Base-by-base conservation (phyloP, 2,797 vertebrate species). In the Pangasius djambal region DNA sequence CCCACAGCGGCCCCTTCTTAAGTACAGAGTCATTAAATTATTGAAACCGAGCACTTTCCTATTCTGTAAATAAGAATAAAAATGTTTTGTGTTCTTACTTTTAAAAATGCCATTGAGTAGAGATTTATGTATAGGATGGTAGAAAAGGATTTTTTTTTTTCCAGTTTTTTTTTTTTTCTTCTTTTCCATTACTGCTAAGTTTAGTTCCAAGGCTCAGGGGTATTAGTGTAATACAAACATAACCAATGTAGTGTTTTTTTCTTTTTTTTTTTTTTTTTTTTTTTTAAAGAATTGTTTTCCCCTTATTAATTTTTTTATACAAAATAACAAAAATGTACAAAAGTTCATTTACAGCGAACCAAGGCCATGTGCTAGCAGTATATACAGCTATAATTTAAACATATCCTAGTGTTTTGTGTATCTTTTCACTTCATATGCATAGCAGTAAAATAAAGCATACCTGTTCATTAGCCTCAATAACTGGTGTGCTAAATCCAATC, bases 321-420 rank as follows among this genome's bases (percentile, higher is more conserved):
- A 99, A 99, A 99, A 97, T 99, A 98, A 98, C 97, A 98, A 97
- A 98, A 98, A 99, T 97, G 98, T 99, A 99, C 94, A 98, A 99
- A 99, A 99, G 97, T 97, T 97, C 95, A 98, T 99, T 98, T 99
- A 99, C 98, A 99, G 98, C 97, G 97, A 98, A 98, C 97, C 97
- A 98, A 99, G 98, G 97, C 97, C 97, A 97, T 98, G 97, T 97
- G 97, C 97, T 97, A 97, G 97, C 97, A 72, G 89, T 98, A 99
- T 99, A 93, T 99, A 99, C 98, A 99, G 96, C 98, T 96, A 91
- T 95, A 96, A 96, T 96, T 97, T 96, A 95, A 97, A 97, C 96
- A 96, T 96, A 96, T 96, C 96, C 94, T 95, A 96, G 94, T 93
- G 88, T 93, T 95, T 94, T 94, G 93, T 94, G 92, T 95, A 95